Conservation (phyloP, 2,113 vertebrate genomes). For the Austrofundulus limnaeus region DNA sequence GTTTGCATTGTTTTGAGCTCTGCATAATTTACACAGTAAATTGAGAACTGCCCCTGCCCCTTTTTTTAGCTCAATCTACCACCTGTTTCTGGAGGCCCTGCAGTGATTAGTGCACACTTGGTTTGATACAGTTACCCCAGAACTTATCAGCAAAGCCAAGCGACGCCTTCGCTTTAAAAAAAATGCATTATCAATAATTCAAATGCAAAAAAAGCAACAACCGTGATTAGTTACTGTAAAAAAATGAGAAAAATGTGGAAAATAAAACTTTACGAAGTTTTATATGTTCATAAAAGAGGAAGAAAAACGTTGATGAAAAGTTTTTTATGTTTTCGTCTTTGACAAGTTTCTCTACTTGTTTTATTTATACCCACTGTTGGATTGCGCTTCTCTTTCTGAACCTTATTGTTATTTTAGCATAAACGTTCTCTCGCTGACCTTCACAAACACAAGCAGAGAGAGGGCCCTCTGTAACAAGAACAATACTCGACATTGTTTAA, state of each 20-base stretch:
- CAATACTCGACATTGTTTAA: slow-evolving; percentile 77
- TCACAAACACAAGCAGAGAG: slow-evolving; percentile 61
- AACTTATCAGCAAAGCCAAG: slow-evolving; percentile 50
- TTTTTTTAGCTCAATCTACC: slow-evolving; percentile 74
- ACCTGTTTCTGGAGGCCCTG: slow-evolving; percentile 74
- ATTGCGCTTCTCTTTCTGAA: not conserved
- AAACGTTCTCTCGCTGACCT: slow-evolving; percentile 54
- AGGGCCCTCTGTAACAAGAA: slow-evolving; percentile 56
- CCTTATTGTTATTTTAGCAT: slow-evolving; percentile 22
- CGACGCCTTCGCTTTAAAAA: slow-evolving; percentile 32
- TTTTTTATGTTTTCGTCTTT: slow-evolving; percentile 5
- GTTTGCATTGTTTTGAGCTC: slow-evolving; percentile 80
- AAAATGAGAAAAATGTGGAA: no score
- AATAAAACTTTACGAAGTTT: no score
- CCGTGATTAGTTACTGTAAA: no score
- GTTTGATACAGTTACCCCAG: slow-evolving; percentile 60
- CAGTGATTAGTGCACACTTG: slow-evolving; percentile 57
- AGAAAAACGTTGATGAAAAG: not conserved
- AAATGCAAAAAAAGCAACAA: not conserved
- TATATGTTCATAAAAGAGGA: no score
- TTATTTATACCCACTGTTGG: not conserved
- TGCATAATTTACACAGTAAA: slow-evolving; percentile 82
- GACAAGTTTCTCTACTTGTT: not conserved
- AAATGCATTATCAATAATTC: slow-evolving; percentile 22
- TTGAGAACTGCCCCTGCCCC: slow-evolving; percentile 62